phyloP scores from a whole-genome alignment of 2,113 vertebrate genomes.

The Haliaeetus leucogaster region DNA sequence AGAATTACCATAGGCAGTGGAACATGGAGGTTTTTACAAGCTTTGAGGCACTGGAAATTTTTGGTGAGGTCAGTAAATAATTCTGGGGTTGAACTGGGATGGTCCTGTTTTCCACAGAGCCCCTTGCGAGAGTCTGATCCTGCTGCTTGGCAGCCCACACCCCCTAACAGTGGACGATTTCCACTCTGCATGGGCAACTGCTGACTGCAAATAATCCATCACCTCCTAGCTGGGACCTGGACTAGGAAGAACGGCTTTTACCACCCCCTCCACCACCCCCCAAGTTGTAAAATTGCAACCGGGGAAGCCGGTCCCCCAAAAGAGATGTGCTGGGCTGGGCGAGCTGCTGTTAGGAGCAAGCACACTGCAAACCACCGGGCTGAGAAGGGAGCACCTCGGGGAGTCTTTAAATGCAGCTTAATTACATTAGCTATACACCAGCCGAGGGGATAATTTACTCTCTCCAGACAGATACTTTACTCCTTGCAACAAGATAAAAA shows the following conservation, averaged over 20 bases:
- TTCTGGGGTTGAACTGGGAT: not conserved
- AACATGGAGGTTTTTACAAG: conserved; percentile 20
- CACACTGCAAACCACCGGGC: not conserved
- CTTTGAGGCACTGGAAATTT: not conserved
- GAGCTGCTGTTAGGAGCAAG: not conserved
- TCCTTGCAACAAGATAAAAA: not conserved
- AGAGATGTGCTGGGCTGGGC: not conserved
- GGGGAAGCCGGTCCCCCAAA: not conserved
- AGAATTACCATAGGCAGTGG: not conserved
- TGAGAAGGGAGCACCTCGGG: conserved; percentile 12
- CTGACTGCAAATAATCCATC: not conserved
- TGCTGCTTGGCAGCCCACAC: not conserved
- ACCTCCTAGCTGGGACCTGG: not conserved
- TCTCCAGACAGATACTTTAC: conserved; percentile 17
- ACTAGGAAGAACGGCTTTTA: not conserved
- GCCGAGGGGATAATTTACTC: conserved; percentile 28
- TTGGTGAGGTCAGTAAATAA: conserved; percentile 13
- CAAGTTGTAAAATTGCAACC: not conserved
- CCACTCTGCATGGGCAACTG: not conserved
- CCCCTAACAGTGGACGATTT: not conserved
- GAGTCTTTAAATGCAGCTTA: conserved; percentile 42
- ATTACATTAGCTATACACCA: conserved; percentile 36
- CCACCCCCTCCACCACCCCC: too few species aligned
- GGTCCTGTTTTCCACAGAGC: not conserved
- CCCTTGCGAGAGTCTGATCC: not conserved